These are phyloP conservation scores for Pampusana beccarii DNA, from an alignment of 2,113 vertebrate genomes.

Conservation along the genomic window DNA sequence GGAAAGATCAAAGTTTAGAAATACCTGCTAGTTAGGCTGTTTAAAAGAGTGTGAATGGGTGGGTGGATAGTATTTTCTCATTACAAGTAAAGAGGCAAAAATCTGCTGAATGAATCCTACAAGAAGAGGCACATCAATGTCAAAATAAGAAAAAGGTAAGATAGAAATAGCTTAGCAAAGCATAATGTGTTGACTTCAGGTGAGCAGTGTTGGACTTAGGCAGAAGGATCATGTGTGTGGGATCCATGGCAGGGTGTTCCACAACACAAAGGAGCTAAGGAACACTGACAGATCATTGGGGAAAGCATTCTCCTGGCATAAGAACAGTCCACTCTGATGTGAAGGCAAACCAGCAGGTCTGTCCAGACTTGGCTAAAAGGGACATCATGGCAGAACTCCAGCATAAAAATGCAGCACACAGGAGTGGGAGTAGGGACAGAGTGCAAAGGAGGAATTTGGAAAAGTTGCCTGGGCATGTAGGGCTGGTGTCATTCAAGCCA, in stretches of 20 bases:
- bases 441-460: not conserved
- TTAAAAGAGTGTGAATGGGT: not conserved
- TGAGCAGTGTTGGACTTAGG: not conserved
- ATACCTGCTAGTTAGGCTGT: not conserved
- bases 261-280: not conserved
- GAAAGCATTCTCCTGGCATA: not conserved
- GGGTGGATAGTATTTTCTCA: not conserved
- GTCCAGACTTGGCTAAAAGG: not conserved
- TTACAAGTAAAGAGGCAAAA: not conserved
- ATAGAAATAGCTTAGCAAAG: not conserved
- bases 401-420: not conserved
- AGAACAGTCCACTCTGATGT: not conserved
- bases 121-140: rapidly evolving
- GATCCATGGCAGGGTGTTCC: not conserved
- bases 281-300: not conserved
- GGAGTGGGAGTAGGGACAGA: not conserved
- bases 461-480: not conserved
- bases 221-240: not conserved
- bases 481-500: not conserved
- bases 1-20: not conserved
- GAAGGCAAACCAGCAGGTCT: not conserved
- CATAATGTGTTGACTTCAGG: not conserved
- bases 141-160: not conserved
- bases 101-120: not conserved
- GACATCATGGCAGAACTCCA: not conserved